Conservation (phyloP, 2,888 invertebrate species). For the Chrysolina oricalcia region DNA sequence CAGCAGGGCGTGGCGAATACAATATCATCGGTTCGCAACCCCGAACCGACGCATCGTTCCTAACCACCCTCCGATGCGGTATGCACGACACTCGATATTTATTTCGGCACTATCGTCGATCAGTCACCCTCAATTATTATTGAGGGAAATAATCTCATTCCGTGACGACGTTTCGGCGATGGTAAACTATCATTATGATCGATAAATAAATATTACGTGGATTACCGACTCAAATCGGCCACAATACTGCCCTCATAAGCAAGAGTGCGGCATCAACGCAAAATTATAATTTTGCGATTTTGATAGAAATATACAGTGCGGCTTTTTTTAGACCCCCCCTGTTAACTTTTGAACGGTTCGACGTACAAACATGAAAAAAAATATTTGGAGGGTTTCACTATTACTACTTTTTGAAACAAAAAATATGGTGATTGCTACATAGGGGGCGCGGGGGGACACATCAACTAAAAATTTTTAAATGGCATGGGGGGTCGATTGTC, state of each 20-base stretch:
- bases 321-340: no score
- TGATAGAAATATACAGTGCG: no score
- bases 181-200: neutral
- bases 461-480: no score
- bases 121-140: conserved; percentile 55
- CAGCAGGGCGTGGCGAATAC: conserved; percentile 67
- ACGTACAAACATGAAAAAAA: no score
- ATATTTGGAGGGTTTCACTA: no score
- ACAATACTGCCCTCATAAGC: neutral
- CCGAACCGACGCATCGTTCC: conserved; percentile 37
- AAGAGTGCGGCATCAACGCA: no score
- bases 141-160: conserved; percentile 17
- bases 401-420: no score
- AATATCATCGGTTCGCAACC: conserved; percentile 54
- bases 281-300: no score
- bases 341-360: no score
- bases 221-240: neutral
- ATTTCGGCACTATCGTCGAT: conserved; percentile 55
- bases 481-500: no score
- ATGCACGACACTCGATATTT: conserved; percentile 56
- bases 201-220: neutral
- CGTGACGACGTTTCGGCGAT: conserved; percentile 3
- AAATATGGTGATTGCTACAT: no score
- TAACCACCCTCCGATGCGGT: conserved; percentile 9
- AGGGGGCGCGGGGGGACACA: no score